These are phyloP conservation scores for Sebastes itinus DNA, from an alignment of 2,797 vertebrate genomes.

Conservation along the genomic window DNA sequence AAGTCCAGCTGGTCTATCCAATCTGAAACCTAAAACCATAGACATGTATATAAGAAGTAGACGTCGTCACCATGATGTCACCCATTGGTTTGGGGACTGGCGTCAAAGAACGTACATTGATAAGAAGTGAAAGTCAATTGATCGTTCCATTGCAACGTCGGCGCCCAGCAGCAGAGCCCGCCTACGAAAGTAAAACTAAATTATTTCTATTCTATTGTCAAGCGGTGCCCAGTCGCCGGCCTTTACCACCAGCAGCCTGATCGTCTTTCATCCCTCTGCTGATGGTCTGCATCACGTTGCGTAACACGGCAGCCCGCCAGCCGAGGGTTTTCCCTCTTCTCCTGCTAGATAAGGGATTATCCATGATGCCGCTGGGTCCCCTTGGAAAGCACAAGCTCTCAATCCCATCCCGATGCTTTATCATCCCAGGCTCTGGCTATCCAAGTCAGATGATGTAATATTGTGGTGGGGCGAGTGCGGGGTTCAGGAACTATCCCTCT, in stretches of 20 bases:
- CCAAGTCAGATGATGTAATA: slow-evolving; percentile 35
- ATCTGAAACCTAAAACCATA: too few species aligned
- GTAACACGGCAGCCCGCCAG: slow-evolving; percentile 30
- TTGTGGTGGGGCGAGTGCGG: neutral
- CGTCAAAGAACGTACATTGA: too few species aligned
- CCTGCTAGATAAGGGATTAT: slow-evolving; percentile 62
- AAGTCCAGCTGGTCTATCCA: too few species aligned
- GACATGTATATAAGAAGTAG: too few species aligned
- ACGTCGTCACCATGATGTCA: too few species aligned
- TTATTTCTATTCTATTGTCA: too few species aligned
- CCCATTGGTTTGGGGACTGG: too few species aligned
- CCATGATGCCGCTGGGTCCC: slow-evolving; percentile 22
- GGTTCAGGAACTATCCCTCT: neutral
- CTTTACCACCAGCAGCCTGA: neutral
- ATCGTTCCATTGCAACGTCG: too few species aligned
- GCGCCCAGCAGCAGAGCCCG: too few species aligned
- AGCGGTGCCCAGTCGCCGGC: fast-evolving
- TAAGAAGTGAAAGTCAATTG: too few species aligned
- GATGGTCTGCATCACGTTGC: slow-evolving; percentile 36
- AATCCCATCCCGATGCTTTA: slow-evolving; percentile 25
- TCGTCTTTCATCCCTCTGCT: slow-evolving; percentile 18
- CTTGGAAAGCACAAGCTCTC: slow-evolving; percentile 37
- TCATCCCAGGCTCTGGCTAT: slow-evolving; percentile 25
- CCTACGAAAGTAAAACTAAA: too few species aligned
- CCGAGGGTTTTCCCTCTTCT: slow-evolving; percentile 47